Base-by-base conservation (phyloP, 2,113 vertebrate species). In the Podarcis cretensis region DNA sequence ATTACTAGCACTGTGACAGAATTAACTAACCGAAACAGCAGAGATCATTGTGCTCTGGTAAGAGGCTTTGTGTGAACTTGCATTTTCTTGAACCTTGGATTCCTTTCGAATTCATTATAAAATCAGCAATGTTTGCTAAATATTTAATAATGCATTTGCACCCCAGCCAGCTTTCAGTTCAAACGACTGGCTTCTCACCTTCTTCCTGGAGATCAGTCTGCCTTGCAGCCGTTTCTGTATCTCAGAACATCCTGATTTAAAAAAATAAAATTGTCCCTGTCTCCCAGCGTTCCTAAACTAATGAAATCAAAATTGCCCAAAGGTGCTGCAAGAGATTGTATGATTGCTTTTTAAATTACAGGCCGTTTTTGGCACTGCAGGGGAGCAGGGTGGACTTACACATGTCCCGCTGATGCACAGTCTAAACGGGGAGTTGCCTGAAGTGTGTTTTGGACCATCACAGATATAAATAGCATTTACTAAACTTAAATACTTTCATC, bases 41-140 rank as follows among this genome's bases (percentile, higher is more conserved):
- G 98, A 96, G 99, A 99, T 95, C 99, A 99, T 94, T 99, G 99
- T 91, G 98, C 99, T 92, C 97, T 99, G 98, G 99, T 99, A 95
- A 91, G 96, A 87, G 13, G 85, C 48, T 82, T 59, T 82, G 12
- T 63, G 13, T 90, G 1, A 0, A n/a, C 40, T 75, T 91, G 0
- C 2, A 0, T 75, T 18, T 27, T 12, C 6, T 76, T 73, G 76
- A 86, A 89, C 84, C 0, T 1, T 20, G 2, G 5, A 8, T 18
- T 76, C 23, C 27, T 40, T 82, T 82, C 63, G 69, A 75, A 75
- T 65, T 35, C 32, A 57, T 35, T 80, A 23, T 40, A 69, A 32
- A 43, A 48, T 13, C 3, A 68, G 5, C n/a, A 8, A 0, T 37
- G 48, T 88, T 82, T 78, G 8, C 65, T 78, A 18, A 68, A 77